Evolutionary conservation across 2,113 vertebrate species (phyloP).

Genomic region (Boleophthalmus pectinirostris): DNA sequence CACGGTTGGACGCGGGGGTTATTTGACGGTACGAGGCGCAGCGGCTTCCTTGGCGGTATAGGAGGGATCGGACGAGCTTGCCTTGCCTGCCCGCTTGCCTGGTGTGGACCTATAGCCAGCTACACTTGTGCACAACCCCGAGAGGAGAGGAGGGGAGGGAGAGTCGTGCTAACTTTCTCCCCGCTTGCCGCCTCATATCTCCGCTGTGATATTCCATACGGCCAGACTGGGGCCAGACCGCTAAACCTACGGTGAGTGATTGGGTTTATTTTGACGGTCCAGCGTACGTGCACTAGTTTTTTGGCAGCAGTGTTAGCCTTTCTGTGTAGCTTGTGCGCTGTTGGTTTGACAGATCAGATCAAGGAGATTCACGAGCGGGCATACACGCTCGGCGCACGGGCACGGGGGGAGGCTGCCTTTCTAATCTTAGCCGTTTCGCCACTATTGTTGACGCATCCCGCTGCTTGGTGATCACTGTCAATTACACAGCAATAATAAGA

Average conservation of each 20-base stretch:
- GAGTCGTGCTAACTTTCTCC: slow-evolving; percentile 57
- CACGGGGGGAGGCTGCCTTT: not conserved
- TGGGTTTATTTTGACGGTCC: slow-evolving; percentile 4
- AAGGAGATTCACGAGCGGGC: not conserved
- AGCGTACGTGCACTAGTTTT: slow-evolving; percentile 29
- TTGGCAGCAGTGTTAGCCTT: slow-evolving; percentile 28
- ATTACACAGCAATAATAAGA: not conserved
- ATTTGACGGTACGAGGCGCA: slow-evolving; percentile 45
- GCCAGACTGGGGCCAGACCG: slow-evolving; percentile 20
- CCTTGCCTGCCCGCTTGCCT: not conserved
- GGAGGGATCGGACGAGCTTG: slow-evolving; percentile 17
- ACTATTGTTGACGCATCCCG: slow-evolving; percentile 5
- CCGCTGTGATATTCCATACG: slow-evolving; percentile 13
- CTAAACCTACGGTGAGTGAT: slow-evolving; percentile 64
- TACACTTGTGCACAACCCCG: slow-evolving; percentile 41
- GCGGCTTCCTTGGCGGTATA: slow-evolving; percentile 32
- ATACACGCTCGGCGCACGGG: not conserved
- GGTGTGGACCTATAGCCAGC: slow-evolving; percentile 15
- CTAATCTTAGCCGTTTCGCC: slow-evolving; percentile 8
- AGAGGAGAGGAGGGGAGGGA: slow-evolving; percentile 4
- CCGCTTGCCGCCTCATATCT: slow-evolving; percentile 29
- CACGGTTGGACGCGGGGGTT: slow-evolving; percentile 9
- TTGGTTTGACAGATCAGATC: slow-evolving; percentile 71
- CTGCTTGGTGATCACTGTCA: not conserved
- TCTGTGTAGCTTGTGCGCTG: slow-evolving; percentile 32